Conservation (phyloP, 2,888 invertebrate genomes). For the Spilarctia lutea region DNA sequence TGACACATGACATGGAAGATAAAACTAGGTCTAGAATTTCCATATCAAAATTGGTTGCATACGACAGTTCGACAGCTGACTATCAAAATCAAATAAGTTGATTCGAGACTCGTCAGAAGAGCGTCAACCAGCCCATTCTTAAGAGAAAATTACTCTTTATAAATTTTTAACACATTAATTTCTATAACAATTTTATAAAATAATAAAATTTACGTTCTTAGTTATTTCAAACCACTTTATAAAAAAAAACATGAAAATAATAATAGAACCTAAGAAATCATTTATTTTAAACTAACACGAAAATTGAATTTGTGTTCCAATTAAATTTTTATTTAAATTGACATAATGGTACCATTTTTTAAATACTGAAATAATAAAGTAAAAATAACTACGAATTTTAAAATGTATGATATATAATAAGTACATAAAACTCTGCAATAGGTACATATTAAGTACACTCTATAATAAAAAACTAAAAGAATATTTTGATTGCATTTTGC, state of each 20-base stretch:
- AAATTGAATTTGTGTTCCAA: background rate
- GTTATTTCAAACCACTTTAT: background rate
- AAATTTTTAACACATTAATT: too few species aligned
- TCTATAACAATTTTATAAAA: background rate
- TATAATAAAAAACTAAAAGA: background rate
- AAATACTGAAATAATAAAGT: background rate
- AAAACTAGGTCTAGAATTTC: slow-evolving; percentile 14
- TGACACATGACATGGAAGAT: slow-evolving; percentile 48
- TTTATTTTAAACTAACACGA: background rate
- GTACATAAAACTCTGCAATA: background rate
- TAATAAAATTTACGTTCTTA: background rate
- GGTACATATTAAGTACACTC: background rate
- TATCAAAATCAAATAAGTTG: background rate
- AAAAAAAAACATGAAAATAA: background rate
- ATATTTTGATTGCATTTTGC: background rate
- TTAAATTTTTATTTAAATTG: background rate
- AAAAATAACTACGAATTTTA: too few species aligned
- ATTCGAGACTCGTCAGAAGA: too few species aligned
- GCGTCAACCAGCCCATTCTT: too few species aligned
- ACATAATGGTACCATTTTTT: background rate
- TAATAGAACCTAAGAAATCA: background rate
- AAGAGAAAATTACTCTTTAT: background rate
- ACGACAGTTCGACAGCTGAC: background rate
- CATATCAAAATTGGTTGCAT: slow-evolving; percentile 26
- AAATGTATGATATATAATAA: background rate